Base-by-base conservation (phyloP, 2,888 invertebrate genomes). In the Camponotus fellah region DNA sequence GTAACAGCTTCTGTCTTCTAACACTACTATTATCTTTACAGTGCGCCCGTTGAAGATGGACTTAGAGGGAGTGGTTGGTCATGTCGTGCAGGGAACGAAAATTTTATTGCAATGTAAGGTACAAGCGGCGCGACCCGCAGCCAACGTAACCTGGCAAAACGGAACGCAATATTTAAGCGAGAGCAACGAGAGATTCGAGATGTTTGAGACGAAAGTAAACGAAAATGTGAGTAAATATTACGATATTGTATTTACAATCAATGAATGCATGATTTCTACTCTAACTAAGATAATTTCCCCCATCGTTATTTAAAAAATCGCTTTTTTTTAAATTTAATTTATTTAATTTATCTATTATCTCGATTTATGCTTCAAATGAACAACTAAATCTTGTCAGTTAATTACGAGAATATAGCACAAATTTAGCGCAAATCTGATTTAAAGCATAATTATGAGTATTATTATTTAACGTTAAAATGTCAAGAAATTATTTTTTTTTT, bases 71-170 rank as follows among this genome's bases (percentile, higher is more conserved):
- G 97, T 97, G 26, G 96, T 97, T 62, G 96, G 97, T 90, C 97
- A 98, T 94, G 97, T 97, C 43, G 97, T 97, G 10, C 97, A 98
- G 92, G 98, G 98, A 40, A 97, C 97, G 9, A 96, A 97, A 91
- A 97, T 98, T 77, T 96, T 97, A 77, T 96, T 99, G 86, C 96
- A 97, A 93, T 99, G 99, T 94, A 95, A 95, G 88, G 98, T 98
- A 4, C 96, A 96, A 56, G 98, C 98, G 0, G 98, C 98, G 0
- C 95, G 97, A 68, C 99, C 99, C 0, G 96, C 98, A 0, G 98
- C 98, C 12, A 96, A 96, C 90, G 96, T 99, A 84, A 97, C 97
- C 83, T 99, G 98, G 98, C 97, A 96, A 95, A 98, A 98, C 94
- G 97, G 97, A 26, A 97, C 97, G 0, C 95, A 95, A 71, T 93